These are phyloP conservation scores for Lycodopsis pacificus DNA, from an alignment of 2,797 vertebrate genomes.

Conservation along the genomic window DNA sequence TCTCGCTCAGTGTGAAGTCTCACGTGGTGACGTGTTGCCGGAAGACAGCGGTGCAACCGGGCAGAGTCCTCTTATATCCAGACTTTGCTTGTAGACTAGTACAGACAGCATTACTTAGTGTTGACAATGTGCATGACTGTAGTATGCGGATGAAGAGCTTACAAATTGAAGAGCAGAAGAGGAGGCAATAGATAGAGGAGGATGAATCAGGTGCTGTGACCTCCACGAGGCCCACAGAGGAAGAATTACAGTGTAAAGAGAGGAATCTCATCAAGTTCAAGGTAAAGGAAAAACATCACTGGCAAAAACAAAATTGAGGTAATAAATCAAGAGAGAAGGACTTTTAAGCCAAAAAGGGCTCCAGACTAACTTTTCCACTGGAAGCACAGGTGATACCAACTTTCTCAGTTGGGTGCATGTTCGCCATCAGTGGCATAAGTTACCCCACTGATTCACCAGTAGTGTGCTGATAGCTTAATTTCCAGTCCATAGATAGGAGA, in stretches of 20 bases:
- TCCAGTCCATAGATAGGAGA: no score
- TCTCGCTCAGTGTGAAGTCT: background rate
- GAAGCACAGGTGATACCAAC: no score
- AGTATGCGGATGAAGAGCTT: background rate
- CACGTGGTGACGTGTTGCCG: background rate
- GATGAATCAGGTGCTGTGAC: background rate
- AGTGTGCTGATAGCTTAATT: no score
- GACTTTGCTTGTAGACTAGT: background rate
- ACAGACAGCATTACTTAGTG: background rate
- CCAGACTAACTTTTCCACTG: no score
- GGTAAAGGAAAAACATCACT: background rate
- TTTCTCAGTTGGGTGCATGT: no score
- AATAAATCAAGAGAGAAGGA: no score
- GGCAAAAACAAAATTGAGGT: background rate
- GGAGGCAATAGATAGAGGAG: background rate
- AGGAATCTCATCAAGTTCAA: background rate
- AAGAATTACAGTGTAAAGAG: background rate
- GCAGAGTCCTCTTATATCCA: background rate
- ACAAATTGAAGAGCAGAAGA: background rate
- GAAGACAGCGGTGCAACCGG: background rate
- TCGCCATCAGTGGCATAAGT: no score
- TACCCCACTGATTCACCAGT: no score
- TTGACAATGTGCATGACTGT: background rate
- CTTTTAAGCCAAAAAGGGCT: no score
- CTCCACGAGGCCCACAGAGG: background rate